phyloP scores from a whole-genome alignment of 2,113 vertebrate species.

The Scartelaos histophorus region DNA sequence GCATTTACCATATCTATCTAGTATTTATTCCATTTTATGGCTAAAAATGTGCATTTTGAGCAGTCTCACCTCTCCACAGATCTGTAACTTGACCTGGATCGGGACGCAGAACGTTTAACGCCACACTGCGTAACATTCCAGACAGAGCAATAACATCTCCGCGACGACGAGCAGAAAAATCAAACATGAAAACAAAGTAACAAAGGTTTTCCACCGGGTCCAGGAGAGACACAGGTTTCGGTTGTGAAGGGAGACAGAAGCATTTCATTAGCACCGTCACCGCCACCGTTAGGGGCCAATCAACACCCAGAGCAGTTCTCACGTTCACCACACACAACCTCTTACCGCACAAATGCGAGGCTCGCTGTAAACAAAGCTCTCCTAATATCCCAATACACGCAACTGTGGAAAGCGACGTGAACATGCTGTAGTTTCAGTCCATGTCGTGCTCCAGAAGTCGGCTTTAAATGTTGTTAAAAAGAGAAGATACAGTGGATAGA shows the following conservation, averaged over 20 bases:
- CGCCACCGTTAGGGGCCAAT: slow-evolving; percentile 44
- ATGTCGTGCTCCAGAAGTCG: background rate
- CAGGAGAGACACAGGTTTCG: slow-evolving; percentile 34
- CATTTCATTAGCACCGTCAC: slow-evolving; percentile 55
- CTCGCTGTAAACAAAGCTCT: slow-evolving; percentile 54
- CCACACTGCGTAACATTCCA: too few species aligned
- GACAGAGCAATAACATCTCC: too few species aligned
- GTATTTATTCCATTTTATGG: too few species aligned
- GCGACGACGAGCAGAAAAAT: too few species aligned
- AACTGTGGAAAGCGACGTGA: slow-evolving; percentile 67
- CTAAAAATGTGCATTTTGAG: too few species aligned
- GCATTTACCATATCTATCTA: too few species aligned
- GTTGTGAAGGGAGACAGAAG: slow-evolving; percentile 36
- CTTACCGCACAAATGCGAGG: slow-evolving; percentile 5
- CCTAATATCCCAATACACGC: background rate
- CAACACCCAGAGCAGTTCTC: slow-evolving; percentile 56
- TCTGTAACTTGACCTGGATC: too few species aligned
- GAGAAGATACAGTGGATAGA: too few species aligned
- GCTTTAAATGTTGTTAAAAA: too few species aligned
- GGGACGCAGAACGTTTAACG: too few species aligned
- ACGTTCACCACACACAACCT: slow-evolving; percentile 10
- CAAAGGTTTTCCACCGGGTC: background rate
- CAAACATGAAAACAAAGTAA: background rate
- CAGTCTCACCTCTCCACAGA: too few species aligned
- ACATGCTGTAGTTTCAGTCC: slow-evolving; percentile 35